Conservation (phyloP, 2,113 vertebrate species). For the Dipodomys merriami region DNA sequence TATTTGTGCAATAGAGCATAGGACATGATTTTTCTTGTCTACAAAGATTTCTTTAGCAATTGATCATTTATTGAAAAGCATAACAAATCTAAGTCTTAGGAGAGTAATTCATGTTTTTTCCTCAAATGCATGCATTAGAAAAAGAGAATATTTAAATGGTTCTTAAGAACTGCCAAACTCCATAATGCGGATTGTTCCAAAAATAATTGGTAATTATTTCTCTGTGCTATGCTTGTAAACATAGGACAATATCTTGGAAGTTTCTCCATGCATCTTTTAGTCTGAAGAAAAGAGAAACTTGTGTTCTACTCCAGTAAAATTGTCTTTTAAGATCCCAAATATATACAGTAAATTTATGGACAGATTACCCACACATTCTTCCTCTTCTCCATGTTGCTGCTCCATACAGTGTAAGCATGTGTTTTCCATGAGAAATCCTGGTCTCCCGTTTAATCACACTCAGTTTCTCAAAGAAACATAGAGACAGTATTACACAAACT, state of each 20-base stretch:
- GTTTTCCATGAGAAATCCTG: background rate
- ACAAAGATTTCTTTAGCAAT: constrained; percentile 72
- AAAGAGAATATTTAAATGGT: constrained; percentile 39
- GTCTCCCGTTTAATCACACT: background rate
- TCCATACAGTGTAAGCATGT: background rate
- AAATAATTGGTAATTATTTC: background rate
- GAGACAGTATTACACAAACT: fast-evolving
- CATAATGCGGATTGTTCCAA: background rate
- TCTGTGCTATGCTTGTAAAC: background rate
- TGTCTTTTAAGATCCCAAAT: background rate
- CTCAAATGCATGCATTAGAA: constrained; percentile 42
- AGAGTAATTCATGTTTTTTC: constrained; percentile 73
- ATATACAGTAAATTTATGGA: background rate
- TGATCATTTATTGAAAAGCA: constrained; percentile 80
- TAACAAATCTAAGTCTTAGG: constrained; percentile 63
- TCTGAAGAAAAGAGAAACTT: background rate
- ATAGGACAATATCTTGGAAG: background rate
- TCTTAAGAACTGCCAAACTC: constrained; percentile 52
- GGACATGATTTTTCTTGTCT: constrained; percentile 58
- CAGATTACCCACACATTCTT: background rate
- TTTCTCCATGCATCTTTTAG: background rate
- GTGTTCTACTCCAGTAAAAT: background rate
- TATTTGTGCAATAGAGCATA: constrained; percentile 64
- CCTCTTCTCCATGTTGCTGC: fast-evolving
- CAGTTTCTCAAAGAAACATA: background rate